phyloP scores from a whole-genome alignment of 2,888 invertebrate genomes.

The Imbricaverruca yamaguchii region DNA sequence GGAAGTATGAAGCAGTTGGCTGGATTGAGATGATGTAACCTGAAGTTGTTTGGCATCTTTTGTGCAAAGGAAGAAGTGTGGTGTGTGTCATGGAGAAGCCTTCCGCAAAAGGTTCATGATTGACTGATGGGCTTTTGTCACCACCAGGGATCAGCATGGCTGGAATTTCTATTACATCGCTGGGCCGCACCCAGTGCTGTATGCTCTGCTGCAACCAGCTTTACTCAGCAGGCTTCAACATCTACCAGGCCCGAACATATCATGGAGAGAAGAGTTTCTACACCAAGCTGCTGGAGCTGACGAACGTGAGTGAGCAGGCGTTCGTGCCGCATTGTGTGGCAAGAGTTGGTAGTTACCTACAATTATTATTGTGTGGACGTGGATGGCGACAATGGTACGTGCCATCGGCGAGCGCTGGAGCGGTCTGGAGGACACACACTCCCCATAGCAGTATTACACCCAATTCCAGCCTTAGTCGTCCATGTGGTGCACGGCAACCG shows the following conservation, averaged over 20 bases:
- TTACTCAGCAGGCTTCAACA: neutral
- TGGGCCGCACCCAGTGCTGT: neutral
- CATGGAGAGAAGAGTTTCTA: constrained; percentile 18
- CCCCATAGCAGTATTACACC: no score
- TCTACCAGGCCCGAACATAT: neutral
- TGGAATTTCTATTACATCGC: neutral
- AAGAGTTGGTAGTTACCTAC: neutral
- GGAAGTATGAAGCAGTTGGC: no score
- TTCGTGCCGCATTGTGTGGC: neutral
- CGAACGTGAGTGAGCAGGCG: neutral
- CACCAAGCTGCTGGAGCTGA: neutral
- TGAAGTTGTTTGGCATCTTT: no score
- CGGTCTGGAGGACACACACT: no score
- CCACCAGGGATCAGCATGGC: neutral
- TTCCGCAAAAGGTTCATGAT: no score
- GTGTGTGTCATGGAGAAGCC: no score
- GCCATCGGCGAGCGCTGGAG: neutral
- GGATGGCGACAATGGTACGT: neutral
- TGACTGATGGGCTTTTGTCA: no score
- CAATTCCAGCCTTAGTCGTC: no score
- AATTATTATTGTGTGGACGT: neutral
- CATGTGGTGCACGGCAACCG: no score
- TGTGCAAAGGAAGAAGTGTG: no score
- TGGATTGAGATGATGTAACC: no score
- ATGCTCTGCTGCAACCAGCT: constrained; percentile 20